Base-by-base conservation (phyloP, 2,797 vertebrate species). In the Acropternis orthonyx region DNA sequence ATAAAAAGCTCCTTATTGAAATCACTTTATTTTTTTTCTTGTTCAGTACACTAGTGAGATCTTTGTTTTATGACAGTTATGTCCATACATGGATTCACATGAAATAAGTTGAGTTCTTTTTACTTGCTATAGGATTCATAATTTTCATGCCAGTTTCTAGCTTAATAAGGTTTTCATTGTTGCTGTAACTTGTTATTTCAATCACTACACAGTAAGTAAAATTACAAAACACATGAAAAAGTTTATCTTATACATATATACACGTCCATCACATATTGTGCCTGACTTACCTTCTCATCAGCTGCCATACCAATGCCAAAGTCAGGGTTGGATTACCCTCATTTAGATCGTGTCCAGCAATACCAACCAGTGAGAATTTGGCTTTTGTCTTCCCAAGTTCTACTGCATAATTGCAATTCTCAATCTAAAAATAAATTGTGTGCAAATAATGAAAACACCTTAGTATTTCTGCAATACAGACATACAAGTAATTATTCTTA, bases 341-440 rank as follows among this genome's bases (percentile, higher is more conserved):
- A 14, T 99, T 99, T 71, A 99, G 95, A 95, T 99, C 99, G 4
- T 98, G 98, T 59, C 99, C 99, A 96, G 98, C 99, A 72, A 99
- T 98, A 83, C 99, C 99, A 65, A 99, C 99, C 95, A 99, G 97
- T 34, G 99, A 99, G 97, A 99, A 99, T 91, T 96, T 98, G 69
- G 99, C 99, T 23, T 98, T 97, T 44, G 91, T 98, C 96, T 98
- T 98, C 90, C 99, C 99, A 62, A 99, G 97, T n/a, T 98, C 96
- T 74, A 99, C 98, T 18, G 99, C 99, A n/a, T 99, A 99, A 98
- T 99, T 99, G 96, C 99, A 99, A 96, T 99, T 99, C 97, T 99
- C 99, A 95, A 99, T 98, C 99, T 99, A 43, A 65, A 92, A 96
- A 85, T 65, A 81, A 97, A 76, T 18, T 23, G 9, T 39, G 4